phyloP scores from a whole-genome alignment of 2,113 vertebrate genomes.

The Shinisaurus crocodilurus region DNA sequence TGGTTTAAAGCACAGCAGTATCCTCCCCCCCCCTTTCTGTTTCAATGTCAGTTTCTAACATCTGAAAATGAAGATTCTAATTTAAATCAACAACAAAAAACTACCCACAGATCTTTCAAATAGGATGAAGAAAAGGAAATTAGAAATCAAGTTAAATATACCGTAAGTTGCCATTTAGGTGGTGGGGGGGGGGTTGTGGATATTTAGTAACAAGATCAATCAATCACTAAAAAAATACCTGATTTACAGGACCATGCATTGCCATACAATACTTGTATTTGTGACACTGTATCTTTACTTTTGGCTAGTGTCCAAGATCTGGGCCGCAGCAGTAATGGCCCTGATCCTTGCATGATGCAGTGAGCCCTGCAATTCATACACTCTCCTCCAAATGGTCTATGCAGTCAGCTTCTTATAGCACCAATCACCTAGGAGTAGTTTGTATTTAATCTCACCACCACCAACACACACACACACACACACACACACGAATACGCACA shows the following conservation, averaged over 20 bases:
- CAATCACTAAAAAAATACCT: neutral
- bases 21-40: neutral
- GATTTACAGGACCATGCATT: neutral
- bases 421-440: neutral
- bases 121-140: neutral
- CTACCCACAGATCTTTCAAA: neutral
- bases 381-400: neutral
- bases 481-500: neutral
- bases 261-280: neutral
- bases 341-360: neutral
- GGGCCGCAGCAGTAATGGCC: neutral
- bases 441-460: neutral
- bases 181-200: neutral
- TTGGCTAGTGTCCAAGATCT: neutral
- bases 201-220: neutral
- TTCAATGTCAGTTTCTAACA: constrained; percentile 53
- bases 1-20: constrained; percentile 67
- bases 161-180: neutral
- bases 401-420: neutral
- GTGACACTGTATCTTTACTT: neutral
- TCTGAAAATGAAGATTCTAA: constrained; percentile 22
- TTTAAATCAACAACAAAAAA: neutral
- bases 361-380: neutral
- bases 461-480: neutral
- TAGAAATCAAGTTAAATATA: neutral